phyloP scores from a whole-genome alignment of 1,140 invertebrate genomes.

The Aporrectodea caliginosa region DNA sequence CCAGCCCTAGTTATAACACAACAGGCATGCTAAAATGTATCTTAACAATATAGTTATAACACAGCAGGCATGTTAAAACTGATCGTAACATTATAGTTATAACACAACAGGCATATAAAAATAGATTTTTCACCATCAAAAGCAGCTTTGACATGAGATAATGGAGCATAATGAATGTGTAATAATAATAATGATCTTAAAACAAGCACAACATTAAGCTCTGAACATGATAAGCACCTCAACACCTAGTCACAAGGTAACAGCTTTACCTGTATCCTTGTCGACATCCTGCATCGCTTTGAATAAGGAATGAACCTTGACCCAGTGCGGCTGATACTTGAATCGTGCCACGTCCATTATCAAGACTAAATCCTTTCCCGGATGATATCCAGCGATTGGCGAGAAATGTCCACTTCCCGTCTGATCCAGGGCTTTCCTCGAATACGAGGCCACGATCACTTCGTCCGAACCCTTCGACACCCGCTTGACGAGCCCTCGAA shows the following conservation, averaged over 20 bases:
- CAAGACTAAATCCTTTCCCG: conserved; percentile 46
- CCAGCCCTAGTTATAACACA: no score
- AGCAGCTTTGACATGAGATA: no score
- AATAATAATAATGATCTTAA: no score
- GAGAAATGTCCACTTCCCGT: conserved; percentile 54
- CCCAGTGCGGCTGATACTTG: conserved; percentile 57
- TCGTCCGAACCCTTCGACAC: conserved; percentile 38
- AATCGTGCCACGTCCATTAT: conserved; percentile 55
- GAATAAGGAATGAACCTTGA: conserved; percentile 42
- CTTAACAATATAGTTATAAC: neutral
- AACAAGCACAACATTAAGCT: neutral
- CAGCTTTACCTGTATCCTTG: conserved; percentile 40
- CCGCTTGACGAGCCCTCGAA: conserved; percentile 37
- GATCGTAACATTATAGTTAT: neutral
- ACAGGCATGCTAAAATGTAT: no score
- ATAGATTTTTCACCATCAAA: no score
- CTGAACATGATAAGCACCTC: neutral
- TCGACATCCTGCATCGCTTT: conserved; percentile 49
- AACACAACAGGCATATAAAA: no score
- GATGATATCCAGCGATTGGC: conserved; percentile 49
- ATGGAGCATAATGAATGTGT: no score
- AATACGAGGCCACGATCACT: conserved; percentile 47
- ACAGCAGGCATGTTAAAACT: neutral
- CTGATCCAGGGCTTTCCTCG: conserved; percentile 45
- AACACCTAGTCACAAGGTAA: neutral